Base-by-base conservation (phyloP, 1,140 invertebrate species). In the Antheraea mylitta region DNA sequence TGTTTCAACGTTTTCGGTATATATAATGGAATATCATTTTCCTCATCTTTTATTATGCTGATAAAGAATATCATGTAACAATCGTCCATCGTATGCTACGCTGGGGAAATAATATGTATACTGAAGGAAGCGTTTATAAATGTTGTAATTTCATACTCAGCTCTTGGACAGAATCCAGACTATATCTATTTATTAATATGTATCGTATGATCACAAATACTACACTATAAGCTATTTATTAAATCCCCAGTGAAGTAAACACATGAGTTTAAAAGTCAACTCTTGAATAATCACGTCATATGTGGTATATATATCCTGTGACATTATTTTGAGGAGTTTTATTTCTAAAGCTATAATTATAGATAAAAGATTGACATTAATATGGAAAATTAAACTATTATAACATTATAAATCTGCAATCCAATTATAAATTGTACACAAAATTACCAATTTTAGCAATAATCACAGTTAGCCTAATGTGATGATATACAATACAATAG, bases 121-220 rank as follows among this genome's bases (percentile, higher is more conserved):
- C 59, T 19, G 0, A 60, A 19, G 30, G 59, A n/a, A 22, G 59
- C 59, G 59, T 22, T 60, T 60, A 36, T 60, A 60, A 60, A 60
- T 60, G 22, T 16, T 22, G 18, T 36, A 60, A n/a, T 60, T 19
- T 60, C 18, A 22, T 60, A 36, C 59, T 19, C 18, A 22, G 18
- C 18, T 22, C 13, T 60, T 36, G 45, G 45, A 53, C 45, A 13
- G 45, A 16, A 13, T 53, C 45, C 45, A 53, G 45, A 53, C 16
- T 53, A 53, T 53, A 53, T 53, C 16, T 9, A 53, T 53, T 53
- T 53, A 53, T 16, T 53, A 53, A 53, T 16, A 13, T 53, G 6
- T 53, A 53, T 53, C 45, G 11, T n/a, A 16, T 13, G 6, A 13
- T n/a, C 16, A 67, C 45, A 58, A 36, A 42, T 42, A 9, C 11